Percentiles rank a stretch among this genome's conserved stretches.
These are phyloP conservation scores for Caprella mutica DNA, from an alignment of 2,888 invertebrate genomes.

Conservation along the genomic window DNA sequence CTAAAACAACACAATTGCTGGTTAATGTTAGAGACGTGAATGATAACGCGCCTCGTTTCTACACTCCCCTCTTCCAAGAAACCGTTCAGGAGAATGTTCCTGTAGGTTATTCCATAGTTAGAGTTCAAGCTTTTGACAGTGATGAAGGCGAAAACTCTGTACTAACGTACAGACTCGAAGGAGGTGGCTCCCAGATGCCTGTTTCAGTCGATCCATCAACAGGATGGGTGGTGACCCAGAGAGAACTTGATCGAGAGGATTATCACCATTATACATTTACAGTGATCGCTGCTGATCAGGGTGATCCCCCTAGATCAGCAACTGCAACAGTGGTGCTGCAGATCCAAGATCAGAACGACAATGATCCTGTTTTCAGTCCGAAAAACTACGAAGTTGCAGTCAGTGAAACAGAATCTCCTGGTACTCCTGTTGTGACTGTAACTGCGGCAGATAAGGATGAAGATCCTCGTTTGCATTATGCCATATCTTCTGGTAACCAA, in stretches of 20 bases:
- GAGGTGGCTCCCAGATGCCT: slow-evolving; percentile 48
- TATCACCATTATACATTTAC: slow-evolving; percentile 70
- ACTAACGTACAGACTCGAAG: slow-evolving; percentile 54
- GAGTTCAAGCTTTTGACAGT: slow-evolving; percentile 89
- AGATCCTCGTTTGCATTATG: slow-evolving; percentile 50
- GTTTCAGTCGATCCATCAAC: slow-evolving; percentile 70
- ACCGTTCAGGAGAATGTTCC: slow-evolving; percentile 84
- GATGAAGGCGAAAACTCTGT: slow-evolving; percentile 86
- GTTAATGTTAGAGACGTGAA: slow-evolving; percentile 88
- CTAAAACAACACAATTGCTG: slow-evolving; percentile 86
- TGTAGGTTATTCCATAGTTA: slow-evolving; percentile 73
- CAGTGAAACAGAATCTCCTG: slow-evolving; percentile 58
- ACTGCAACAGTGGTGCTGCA: slow-evolving; percentile 50
- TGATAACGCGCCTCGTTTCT: slow-evolving; percentile 86
- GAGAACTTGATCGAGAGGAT: slow-evolving; percentile 76
- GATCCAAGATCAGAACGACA: slow-evolving; percentile 59
- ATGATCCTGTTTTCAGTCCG: slow-evolving; percentile 53
- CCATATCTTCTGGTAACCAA: slow-evolving; percentile 41
- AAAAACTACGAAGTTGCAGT: slow-evolving; percentile 49
- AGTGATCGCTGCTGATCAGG: slow-evolving; percentile 50
- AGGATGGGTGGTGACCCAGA: slow-evolving; percentile 81
- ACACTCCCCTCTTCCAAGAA: slow-evolving; percentile 82
- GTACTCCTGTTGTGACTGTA: slow-evolving; percentile 77
- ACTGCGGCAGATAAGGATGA: slow-evolving; percentile 84
- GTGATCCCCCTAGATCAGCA: slow-evolving; percentile 48